Evolutionary conservation across 1,140 invertebrate genomes (phyloP).

Genomic region (Formica selysi): DNA sequence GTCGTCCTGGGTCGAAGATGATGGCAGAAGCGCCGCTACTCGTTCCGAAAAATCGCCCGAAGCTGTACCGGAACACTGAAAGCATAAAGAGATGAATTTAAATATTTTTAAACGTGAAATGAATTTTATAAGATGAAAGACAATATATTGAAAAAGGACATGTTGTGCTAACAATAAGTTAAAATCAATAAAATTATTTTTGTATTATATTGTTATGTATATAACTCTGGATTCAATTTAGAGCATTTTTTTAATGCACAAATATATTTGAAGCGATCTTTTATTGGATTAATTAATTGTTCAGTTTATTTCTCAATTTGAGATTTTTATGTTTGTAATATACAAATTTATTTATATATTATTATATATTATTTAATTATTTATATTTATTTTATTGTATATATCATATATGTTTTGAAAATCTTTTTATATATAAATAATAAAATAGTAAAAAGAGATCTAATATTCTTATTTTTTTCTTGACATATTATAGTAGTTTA

Average conservation of each 20-base stretch:
- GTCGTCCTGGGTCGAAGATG: slow-evolving; percentile 81
- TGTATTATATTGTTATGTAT: neutral
- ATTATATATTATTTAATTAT: no score
- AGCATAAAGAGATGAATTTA: slow-evolving; percentile 38
- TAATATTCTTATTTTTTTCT: neutral
- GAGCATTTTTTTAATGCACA: neutral
- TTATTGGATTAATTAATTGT: neutral
- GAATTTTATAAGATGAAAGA: neutral
- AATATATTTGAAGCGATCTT: slow-evolving; percentile 1
- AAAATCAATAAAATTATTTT: neutral
- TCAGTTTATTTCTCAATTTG: neutral
- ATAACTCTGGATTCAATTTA: neutral
- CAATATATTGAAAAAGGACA: neutral
- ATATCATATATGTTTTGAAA: neutral
- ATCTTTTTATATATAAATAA: neutral
- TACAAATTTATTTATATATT: no score
- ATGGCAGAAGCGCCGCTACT: slow-evolving; percentile 79
- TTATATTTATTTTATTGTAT: no score
- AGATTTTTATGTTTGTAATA: no score
- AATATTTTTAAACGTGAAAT: neutral
- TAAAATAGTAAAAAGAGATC: neutral
- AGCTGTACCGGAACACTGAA: slow-evolving; percentile 75
- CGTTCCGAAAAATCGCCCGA: slow-evolving; percentile 79
- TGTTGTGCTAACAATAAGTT: no score
- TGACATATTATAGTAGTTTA: neutral